phyloP scores from a whole-genome alignment of 2,113 vertebrate species.

The Varanus salvator region DNA sequence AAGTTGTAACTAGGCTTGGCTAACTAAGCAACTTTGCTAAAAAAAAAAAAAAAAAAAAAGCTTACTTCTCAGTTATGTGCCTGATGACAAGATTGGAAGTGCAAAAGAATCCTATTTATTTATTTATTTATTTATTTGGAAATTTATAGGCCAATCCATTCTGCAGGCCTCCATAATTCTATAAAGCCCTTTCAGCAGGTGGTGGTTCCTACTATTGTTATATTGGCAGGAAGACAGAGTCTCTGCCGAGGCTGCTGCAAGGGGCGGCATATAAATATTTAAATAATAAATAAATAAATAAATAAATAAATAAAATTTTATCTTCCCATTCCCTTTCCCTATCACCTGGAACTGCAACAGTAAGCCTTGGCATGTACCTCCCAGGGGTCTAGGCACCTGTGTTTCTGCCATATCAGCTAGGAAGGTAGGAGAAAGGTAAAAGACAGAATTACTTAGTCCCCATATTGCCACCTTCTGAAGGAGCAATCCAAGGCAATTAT shows the following conservation, averaged over 20 bases:
- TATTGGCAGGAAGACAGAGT: background rate
- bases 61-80: background rate
- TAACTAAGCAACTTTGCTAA: background rate
- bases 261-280: too few species aligned
- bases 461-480: background rate
- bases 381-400: background rate
- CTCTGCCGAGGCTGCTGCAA: background rate
- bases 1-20: background rate
- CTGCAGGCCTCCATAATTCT: background rate
- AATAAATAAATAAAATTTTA: too few species aligned
- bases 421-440: too few species aligned
- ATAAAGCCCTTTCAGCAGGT: background rate
- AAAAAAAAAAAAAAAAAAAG: too few species aligned
- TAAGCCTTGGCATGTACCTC: background rate
- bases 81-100: background rate
- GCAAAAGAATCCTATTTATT: background rate
- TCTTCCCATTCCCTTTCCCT: too few species aligned
- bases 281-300: too few species aligned
- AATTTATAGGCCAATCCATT: too few species aligned
- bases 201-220: background rate
- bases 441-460: background rate
- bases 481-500: background rate
- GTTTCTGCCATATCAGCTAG: background rate
- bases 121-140: too few species aligned
- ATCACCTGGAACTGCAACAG: too few species aligned